Evolutionary conservation across 1,140 invertebrate species (phyloP), one percentile per base, ranked within the genome.

Genomic region (Eriocheir sinensis): DNA sequence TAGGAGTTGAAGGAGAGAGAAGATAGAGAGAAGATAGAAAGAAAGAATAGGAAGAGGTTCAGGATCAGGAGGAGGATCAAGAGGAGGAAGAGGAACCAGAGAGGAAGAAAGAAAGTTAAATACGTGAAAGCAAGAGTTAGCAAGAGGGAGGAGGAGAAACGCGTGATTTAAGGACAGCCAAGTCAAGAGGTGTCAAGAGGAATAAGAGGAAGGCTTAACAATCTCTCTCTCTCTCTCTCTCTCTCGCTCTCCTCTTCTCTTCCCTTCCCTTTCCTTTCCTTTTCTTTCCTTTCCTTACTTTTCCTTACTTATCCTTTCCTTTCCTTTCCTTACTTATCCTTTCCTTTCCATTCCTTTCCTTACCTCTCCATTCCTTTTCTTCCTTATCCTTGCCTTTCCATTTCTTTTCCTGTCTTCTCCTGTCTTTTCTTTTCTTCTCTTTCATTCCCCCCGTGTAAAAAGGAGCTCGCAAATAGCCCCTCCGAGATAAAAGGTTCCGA

Each of bases 151-250:
- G 81, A 30, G 30, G 81, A 30, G 81, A 32, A 32, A n/a, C n/a
- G n/a, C n/a, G n/a, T n/a, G n/a, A n/a, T n/a, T n/a, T n/a, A n/a
- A n/a, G n/a, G n/a, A n/a, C n/a, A n/a, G n/a, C n/a, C n/a, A n/a
- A n/a, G 81, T 8, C 15, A 6, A 32, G 81, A 32, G 30, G 81
- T 83, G 34, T 12, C 15, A 32, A 30, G 81, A 83, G 32, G 81
- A 32, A 32, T 15, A 30, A 32, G 30, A 32, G 32, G 81, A 83
- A 32, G 81, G 17, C 32, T 30, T 72, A n/a, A n/a, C 12, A 72
- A 15, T n/a, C 60, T 72, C 60, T 72, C 60, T 72, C 60, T 72
- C 60, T 72, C 60, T 72, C 60, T 72, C 60, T 72, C 60, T 72
- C 60, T 72, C 60, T 72, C 60, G 12, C 60, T 72, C 60, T 72